These are phyloP conservation scores for Colinus virginianus DNA, from an alignment of 2,113 vertebrate species.

Conservation along the genomic window DNA sequence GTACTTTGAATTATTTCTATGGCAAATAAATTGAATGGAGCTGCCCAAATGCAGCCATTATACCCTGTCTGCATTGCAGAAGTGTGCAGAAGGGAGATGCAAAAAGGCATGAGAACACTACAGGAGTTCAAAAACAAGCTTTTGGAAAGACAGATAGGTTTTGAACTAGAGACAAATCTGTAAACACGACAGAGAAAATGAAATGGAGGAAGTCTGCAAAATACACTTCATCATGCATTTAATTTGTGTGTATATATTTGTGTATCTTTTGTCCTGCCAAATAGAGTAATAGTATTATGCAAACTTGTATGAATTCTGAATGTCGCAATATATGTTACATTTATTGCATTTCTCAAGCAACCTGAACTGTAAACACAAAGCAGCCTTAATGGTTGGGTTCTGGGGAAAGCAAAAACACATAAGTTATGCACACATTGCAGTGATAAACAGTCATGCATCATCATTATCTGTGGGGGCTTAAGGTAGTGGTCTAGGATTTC, in stretches of 20 bases:
- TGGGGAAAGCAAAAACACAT: neutral
- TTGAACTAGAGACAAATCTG: neutral
- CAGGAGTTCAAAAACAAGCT: neutral
- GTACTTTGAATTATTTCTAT: neutral
- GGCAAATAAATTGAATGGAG: neutral
- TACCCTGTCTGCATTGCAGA: accelerated
- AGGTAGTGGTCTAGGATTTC: neutral
- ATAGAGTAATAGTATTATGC: neutral
- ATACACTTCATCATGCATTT: neutral
- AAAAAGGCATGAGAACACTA: neutral
- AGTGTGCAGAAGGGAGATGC: neutral
- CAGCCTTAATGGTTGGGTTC: neutral
- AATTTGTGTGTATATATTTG: neutral
- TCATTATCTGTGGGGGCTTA: neutral
- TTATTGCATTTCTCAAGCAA: neutral
- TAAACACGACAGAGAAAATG: neutral
- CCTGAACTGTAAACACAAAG: neutral
- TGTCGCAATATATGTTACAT: neutral
- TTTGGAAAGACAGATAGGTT: neutral
- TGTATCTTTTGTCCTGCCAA: neutral
- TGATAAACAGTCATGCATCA: neutral
- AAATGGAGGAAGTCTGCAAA: neutral
- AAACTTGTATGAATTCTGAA: neutral
- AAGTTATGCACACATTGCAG: neutral
- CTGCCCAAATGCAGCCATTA: neutral